These are phyloP conservation scores for Platichthys stellatus DNA, from an alignment of 2,113 vertebrate genomes.

Conservation along the genomic window DNA sequence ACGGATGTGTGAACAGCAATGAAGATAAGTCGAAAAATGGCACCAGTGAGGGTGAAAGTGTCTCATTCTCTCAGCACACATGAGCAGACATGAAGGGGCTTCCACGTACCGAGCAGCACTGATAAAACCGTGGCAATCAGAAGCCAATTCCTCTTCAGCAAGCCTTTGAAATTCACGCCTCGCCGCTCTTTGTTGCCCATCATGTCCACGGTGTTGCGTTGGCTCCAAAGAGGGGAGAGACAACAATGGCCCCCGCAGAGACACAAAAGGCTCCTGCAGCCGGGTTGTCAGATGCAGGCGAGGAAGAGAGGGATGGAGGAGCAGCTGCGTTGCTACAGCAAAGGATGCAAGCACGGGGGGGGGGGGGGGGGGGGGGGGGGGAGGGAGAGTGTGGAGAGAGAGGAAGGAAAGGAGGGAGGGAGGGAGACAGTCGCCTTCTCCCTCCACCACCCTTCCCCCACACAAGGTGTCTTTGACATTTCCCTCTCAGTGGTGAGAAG, in stretches of 20 bases:
- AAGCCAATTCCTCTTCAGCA: slow-evolving; percentile 90
- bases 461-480: slow-evolving; percentile 51
- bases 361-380: too few species aligned
- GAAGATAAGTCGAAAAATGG: not conserved
- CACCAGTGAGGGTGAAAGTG: slow-evolving; percentile 12
- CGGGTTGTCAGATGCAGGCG: slow-evolving; percentile 40
- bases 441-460: slow-evolving; percentile 40
- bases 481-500: slow-evolving; percentile 12
- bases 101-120: slow-evolving; percentile 89
- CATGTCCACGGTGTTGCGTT: slow-evolving; percentile 67
- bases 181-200: slow-evolving; percentile 84
- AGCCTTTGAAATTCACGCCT: slow-evolving; percentile 77
- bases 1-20: slow-evolving; percentile 2
- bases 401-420: not conserved
- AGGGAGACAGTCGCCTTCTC: slow-evolving; percentile 9
- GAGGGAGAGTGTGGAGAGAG: not conserved
- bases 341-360: too few species aligned
- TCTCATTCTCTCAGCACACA: slow-evolving; percentile 27
- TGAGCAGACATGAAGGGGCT: slow-evolving; percentile 18
- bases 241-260: slow-evolving; percentile 24
- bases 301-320: slow-evolving; percentile 21
- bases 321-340: slow-evolving; percentile 38
- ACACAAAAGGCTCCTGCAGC: slow-evolving; percentile 46
- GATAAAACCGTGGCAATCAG: slow-evolving; percentile 88
- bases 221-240: not conserved